phyloP scores from a whole-genome alignment of 2,888 invertebrate species.

The Synanthedon tipuliformis region DNA sequence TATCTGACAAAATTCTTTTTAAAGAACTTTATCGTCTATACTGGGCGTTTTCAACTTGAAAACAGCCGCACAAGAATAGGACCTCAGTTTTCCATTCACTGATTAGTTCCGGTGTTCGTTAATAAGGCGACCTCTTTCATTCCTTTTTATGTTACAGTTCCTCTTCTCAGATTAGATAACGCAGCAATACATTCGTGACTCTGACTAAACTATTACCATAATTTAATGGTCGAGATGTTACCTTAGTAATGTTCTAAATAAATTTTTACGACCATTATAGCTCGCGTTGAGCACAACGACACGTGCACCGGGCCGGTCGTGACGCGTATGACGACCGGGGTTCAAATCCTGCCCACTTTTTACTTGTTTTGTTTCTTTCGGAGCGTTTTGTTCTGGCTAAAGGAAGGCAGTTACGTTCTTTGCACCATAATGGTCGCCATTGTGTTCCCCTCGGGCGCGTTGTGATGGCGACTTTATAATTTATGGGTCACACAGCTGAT shows the following conservation, averaged over 20 bases:
- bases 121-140: no score
- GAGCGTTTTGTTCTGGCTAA: background rate
- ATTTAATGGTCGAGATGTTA: background rate
- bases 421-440: background rate
- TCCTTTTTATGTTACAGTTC: no score
- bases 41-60: no score
- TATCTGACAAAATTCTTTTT: no score
- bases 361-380: background rate
- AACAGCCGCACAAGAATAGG: no score
- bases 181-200: background rate
- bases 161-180: background rate
- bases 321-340: conserved; percentile 1
- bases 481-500: background rate
- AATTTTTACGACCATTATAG: background rate
- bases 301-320: conserved; percentile 2
- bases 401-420: background rate
- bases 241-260: background rate
- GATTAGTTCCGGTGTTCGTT: no score
- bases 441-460: background rate
- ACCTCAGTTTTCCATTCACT: no score
- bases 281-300: background rate
- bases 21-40: no score
- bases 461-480: no score
- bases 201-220: background rate
- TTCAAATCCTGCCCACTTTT: background rate